Base-by-base conservation (phyloP, 23 tunicate genomes). In the Styela plicata region DNA sequence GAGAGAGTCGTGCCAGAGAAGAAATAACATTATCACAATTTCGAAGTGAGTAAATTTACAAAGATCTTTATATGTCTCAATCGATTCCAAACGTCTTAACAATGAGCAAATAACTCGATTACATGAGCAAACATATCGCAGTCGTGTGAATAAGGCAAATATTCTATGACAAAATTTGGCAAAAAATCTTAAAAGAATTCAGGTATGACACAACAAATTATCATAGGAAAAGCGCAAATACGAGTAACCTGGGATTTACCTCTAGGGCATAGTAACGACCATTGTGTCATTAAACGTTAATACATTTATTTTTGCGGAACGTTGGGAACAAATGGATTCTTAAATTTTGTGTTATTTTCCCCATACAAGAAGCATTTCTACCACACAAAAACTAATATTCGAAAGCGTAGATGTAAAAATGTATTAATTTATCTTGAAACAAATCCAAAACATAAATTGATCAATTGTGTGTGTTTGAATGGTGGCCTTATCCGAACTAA, bases 1-100 rank as follows among this genome's bases (percentile, higher is more conserved):
- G 57, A 13, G 57, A 44, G 13, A 7, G 71, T 67, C 71, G 31
- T 67, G 30, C 31, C n/a, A 44, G 13, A 67, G 31, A 67, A 22
- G 71, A n/a, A 67, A 67, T 67, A 67, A 67, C 71, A 67, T 67
- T 67, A 67, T 67, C 71, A 67, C 71, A 27, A 67, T 67, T 67
- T 67, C 71, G 71, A 67, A 67, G 71, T 25, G 2, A 67, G 71
- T 29, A 67, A 67, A 67, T 67, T 67, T 67, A 22, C 71, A 19
- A 67, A 67, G 71, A 27, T n/a, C 65, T 21, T 0, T n/a, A n/a
- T 44, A 13, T 44, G 57, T 44, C 57, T 44, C 57, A 44, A 67
- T 25, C 71, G 71, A 67, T 18, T 67, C 23, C n/a, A 67, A 67
- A 67, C 31, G 30, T 67, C 31, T 67, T 25, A 28, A 16, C 71